Percentiles rank a stretch among this genome's conserved stretches.
These are phyloP conservation scores for Chunga burmeisteri DNA, from an alignment of 2,113 vertebrate species.

Conservation along the genomic window DNA sequence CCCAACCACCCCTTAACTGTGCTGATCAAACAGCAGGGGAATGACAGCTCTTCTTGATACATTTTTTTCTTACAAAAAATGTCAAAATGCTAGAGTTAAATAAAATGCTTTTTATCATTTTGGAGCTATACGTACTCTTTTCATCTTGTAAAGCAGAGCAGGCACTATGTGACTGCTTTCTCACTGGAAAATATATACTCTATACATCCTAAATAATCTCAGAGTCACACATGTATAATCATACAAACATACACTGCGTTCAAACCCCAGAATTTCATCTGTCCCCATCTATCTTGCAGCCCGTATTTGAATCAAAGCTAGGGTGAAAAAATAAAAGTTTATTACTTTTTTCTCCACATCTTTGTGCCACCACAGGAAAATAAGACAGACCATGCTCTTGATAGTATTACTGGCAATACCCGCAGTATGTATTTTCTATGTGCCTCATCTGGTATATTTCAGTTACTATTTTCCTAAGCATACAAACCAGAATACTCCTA, in stretches of 20 bases:
- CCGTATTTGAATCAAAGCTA: not conserved
- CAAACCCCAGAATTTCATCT: not conserved
- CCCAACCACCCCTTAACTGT: not conserved
- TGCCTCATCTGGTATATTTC: not conserved
- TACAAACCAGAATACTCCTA: not conserved
- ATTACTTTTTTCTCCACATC: not conserved
- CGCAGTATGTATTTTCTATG: not conserved
- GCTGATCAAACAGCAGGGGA: not conserved
- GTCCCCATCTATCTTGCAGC: not conserved
- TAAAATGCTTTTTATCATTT: not conserved
- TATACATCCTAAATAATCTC: not conserved
- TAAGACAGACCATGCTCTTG: rapidly evolving
- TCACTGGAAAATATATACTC: not conserved
- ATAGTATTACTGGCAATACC: not conserved
- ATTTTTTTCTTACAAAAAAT: not conserved
- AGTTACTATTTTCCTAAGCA: not conserved
- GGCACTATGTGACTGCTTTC: not conserved
- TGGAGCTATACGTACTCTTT: not conserved
- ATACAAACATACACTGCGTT: not conserved
- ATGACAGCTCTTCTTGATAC: not conserved
- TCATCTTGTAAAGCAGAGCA: not conserved
- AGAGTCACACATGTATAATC: not conserved
- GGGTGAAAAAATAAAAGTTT: not conserved
- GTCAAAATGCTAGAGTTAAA: not conserved
- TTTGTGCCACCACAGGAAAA: not conserved